These are phyloP conservation scores for Heliconius aoede DNA, from an alignment of 2,888 invertebrate genomes.

Conservation along the genomic window DNA sequence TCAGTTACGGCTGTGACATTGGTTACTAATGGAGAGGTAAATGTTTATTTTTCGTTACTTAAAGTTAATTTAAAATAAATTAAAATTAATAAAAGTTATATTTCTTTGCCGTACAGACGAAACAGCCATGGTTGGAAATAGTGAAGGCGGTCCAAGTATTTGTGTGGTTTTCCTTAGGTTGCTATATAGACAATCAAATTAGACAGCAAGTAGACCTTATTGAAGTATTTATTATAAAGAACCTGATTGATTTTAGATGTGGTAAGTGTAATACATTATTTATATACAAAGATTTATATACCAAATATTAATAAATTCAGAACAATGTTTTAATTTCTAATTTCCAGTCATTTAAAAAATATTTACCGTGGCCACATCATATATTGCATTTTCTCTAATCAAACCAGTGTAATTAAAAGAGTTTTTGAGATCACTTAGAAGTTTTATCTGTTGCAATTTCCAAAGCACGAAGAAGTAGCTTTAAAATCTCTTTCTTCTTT, in stretches of 20 bases:
- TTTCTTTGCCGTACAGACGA: neutral
- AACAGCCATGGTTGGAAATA: conserved; percentile 55
- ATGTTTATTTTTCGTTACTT: neutral
- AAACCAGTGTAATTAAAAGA: no score
- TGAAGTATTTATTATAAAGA: conserved; percentile 62
- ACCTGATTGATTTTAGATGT: conserved; percentile 64
- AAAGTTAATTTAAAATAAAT: neutral
- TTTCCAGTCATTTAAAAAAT: no score
- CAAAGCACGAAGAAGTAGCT: no score
- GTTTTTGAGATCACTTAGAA: no score
- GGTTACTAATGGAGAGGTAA: conserved; percentile 58
- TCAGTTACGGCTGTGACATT: conserved; percentile 61
- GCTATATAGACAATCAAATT: conserved; percentile 61
- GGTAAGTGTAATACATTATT: conserved; percentile 57
- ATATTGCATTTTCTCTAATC: no score
- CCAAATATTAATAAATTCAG: neutral
- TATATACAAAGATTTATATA: no score
- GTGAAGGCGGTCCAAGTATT: conserved; percentile 56
- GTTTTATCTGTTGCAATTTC: no score
- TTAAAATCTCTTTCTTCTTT: no score
- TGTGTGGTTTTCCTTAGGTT: conserved; percentile 59
- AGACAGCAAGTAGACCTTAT: conserved; percentile 60
- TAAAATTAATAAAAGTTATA: neutral
- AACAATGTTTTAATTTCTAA: no score
- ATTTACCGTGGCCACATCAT: no score